phyloP scores from a whole-genome alignment of 1,140 invertebrate species.

The Drosophila pseudoananassae region DNA sequence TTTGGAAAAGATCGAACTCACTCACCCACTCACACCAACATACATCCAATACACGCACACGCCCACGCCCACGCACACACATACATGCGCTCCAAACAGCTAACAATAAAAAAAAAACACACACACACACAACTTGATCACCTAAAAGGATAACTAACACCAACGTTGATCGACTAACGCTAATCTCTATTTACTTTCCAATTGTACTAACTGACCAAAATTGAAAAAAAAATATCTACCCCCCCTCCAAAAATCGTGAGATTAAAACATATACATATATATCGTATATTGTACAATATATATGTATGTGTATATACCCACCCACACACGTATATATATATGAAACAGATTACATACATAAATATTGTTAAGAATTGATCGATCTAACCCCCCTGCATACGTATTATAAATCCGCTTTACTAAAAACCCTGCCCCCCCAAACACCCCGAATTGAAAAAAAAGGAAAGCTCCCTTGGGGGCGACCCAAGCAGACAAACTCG shows the following conservation, averaged over 20 bases:
- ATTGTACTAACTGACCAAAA: conserved; percentile 60
- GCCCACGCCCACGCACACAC: conserved; percentile 33
- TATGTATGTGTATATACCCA: conserved; percentile 18
- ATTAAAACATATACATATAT: conserved; percentile 9
- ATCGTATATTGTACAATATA: conserved; percentile 6
- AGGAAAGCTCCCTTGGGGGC: conserved; percentile 20
- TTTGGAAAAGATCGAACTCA: conserved; percentile 21
- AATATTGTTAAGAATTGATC: conserved; percentile 54
- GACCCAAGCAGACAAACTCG: conserved; percentile 44
- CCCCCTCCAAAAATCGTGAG: conserved; percentile 22
- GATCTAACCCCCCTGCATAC: conserved; percentile 45
- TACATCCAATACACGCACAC: conserved; percentile 17
- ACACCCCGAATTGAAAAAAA: neutral
- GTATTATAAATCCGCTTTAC: conserved; percentile 51
- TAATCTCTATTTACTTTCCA: conserved; percentile 67
- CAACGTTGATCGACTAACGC: conserved; percentile 58
- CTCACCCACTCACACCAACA: conserved; percentile 30
- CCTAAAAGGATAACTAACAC: conserved; percentile 26
- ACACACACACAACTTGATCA: conserved; percentile 5
- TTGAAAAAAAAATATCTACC: conserved; percentile 9
- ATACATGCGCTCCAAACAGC: conserved; percentile 50
- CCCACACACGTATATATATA: conserved; percentile 19
- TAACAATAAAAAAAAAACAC: conserved; percentile 16
- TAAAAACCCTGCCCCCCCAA: conserved; percentile 11
- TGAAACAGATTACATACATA: conserved; percentile 29